Percentiles rank a stretch among this genome's conserved stretches.
Evolutionary conservation across 2,113 vertebrate species (phyloP).

Genomic region (Ceyx cyanopectus): DNA sequence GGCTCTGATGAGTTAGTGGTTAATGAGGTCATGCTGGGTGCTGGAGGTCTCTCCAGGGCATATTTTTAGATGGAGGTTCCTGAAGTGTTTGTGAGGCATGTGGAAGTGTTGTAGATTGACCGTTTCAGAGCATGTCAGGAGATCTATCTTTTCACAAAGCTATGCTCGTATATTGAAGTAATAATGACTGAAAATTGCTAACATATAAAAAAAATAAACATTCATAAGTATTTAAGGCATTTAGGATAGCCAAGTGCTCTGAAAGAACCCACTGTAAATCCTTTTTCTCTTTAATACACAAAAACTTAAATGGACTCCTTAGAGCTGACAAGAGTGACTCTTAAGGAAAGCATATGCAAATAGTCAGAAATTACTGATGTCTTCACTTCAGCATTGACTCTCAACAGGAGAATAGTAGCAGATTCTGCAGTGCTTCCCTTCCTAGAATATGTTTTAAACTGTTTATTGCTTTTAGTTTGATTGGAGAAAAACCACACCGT

Average conservation of each 20-base stretch:
- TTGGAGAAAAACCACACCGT: background rate
- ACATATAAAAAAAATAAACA: background rate
- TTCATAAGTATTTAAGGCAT: background rate
- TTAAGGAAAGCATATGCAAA: background rate
- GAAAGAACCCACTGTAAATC: background rate
- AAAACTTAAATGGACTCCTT: background rate
- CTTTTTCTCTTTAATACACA: background rate
- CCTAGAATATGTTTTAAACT: background rate
- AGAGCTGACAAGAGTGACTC: background rate
- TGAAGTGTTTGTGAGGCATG: background rate
- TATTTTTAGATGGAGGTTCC: background rate
- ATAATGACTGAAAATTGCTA: background rate
- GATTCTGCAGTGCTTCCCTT: conserved; percentile 6
- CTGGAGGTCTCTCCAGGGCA: background rate
- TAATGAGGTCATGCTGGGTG: background rate
- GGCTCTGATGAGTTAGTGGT: background rate
- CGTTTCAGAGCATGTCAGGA: background rate
- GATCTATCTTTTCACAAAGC: background rate
- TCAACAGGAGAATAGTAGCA: background rate
- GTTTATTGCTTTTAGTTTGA: background rate
- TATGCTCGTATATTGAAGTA: background rate
- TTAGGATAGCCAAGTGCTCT: background rate
- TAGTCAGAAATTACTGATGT: background rate
- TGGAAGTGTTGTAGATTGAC: background rate
- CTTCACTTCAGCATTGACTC: background rate